Conservation (phyloP, 2,797 vertebrate species). For the Mormyrus proboscirostris region DNA sequence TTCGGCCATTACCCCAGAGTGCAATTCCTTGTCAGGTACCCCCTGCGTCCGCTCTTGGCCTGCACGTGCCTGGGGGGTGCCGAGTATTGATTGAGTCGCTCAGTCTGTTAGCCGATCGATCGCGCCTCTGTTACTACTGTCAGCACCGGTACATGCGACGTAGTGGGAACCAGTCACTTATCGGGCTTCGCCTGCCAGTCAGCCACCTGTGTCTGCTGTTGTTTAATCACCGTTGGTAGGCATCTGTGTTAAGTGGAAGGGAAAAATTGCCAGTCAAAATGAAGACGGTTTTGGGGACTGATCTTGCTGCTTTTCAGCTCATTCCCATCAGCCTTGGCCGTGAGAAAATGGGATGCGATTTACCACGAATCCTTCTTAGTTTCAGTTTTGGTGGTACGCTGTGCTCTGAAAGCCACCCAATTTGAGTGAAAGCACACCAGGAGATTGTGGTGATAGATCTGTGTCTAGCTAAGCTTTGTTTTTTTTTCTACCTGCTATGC, state of each 20-base stretch:
- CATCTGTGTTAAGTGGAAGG: neutral
- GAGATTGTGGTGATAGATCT: neutral
- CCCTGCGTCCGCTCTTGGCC: neutral
- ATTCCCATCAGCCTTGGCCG: conserved; percentile 7
- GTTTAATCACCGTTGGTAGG: conserved; percentile 11
- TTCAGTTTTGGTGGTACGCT: neutral
- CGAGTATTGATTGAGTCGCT: neutral
- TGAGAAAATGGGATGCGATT: neutral
- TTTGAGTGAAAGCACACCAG: neutral
- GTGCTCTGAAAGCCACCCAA: neutral
- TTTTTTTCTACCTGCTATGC: neutral
- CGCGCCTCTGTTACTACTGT: neutral
- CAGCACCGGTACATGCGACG: neutral
- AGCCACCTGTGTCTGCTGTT: neutral
- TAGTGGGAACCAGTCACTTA: conserved; percentile 13
- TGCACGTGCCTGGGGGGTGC: neutral
- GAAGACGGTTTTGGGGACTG: neutral
- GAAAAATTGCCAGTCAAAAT: conserved; percentile 6
- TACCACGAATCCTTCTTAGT: neutral
- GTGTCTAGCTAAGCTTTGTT: neutral
- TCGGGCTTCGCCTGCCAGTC: neutral
- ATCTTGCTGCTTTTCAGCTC: conserved; percentile 20
- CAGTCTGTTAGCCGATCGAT: conserved; percentile 13
- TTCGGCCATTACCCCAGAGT: neutral
- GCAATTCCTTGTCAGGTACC: neutral